Evolutionary conservation across 1,140 invertebrate species (phyloP).

Genomic region (Galendromus occidentalis): DNA sequence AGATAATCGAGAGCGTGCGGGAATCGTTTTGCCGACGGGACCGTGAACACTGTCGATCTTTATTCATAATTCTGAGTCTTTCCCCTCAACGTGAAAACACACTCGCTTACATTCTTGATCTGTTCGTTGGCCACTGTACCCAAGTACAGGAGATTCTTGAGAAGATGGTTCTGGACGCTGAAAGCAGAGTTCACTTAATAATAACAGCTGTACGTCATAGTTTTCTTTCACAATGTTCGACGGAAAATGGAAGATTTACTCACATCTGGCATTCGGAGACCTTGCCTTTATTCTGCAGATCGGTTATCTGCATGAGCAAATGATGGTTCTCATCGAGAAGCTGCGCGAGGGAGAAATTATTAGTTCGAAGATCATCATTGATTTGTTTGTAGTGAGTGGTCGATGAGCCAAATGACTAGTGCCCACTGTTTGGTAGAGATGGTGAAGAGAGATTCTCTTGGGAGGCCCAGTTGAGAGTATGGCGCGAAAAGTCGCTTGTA

Average conservation of each 20-base stretch:
- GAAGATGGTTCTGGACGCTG: slow-evolving; percentile 6
- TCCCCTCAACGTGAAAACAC: too few species aligned
- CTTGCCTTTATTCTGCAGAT: background rate
- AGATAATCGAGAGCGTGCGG: too few species aligned
- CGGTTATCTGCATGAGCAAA: background rate
- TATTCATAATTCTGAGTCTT: too few species aligned
- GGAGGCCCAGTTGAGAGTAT: too few species aligned
- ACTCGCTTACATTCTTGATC: background rate
- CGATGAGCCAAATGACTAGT: too few species aligned
- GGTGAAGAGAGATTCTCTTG: too few species aligned
- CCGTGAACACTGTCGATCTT: too few species aligned
- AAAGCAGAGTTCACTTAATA: background rate
- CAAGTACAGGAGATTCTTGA: slow-evolving; percentile 2
- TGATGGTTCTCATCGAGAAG: background rate
- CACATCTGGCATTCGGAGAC: background rate
- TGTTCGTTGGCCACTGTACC: slow-evolving; percentile 2
- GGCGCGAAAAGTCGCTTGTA: too few species aligned
- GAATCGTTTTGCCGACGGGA: too few species aligned
- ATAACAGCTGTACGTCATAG: background rate
- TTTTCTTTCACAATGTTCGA: background rate
- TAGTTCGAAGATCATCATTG: background rate
- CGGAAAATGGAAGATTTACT: background rate
- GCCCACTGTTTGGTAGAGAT: too few species aligned
- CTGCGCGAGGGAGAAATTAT: background rate
- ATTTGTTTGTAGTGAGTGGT: background rate